Base-by-base conservation (phyloP, 1,140 invertebrate species). In the Drosophila guanche region DNA sequence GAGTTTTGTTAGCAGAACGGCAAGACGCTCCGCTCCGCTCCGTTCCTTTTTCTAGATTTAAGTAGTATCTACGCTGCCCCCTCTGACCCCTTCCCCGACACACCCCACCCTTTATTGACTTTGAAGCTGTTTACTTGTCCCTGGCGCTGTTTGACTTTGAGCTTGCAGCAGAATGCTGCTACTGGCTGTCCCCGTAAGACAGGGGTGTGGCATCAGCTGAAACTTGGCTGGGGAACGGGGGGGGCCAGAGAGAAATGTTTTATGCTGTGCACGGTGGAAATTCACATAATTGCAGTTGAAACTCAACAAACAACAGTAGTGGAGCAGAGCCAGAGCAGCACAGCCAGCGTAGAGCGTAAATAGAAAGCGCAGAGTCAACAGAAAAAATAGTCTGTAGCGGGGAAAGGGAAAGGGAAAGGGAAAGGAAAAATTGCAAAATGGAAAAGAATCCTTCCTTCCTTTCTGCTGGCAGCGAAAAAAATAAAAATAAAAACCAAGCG, bases 341-440 rank as follows among this genome's bases (percentile, higher is more conserved):
- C 10, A 37, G 33, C 33, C 16, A 20, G 16, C 16, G 16, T 20
- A 66, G 46, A 84, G 81, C 77, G 81, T 81, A 85, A 81, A 86
- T 86, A 86, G 77, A 86, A 86, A 85, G 77, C 73, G 83, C 77
- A 86, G 81, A 86, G 81, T 86, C 83, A 86, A 88, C 81, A 86
- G 63, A 81, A 81, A 86, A 70, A 45, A 29, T 73, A 20, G 16
- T 1, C 52, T 40, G 23, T 22, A 50, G 58, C 51, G 53, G 53
- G 50, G 22, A 33, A 52, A 42, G 25, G 54, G 8, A 37, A 48
- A 48, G n/a, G n/a, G n/a, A n/a, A n/a, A n/a, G 53, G 50, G 22
- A 33, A 52, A 42, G 25, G 54, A 12, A 37, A 48, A 48, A 48
- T 52, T 4, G 10, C 6, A n/a, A 25, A 45, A 42, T 47, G 5